Base-by-base conservation (phyloP, 2,113 vertebrate species). In the Dipodomys spectabilis region DNA sequence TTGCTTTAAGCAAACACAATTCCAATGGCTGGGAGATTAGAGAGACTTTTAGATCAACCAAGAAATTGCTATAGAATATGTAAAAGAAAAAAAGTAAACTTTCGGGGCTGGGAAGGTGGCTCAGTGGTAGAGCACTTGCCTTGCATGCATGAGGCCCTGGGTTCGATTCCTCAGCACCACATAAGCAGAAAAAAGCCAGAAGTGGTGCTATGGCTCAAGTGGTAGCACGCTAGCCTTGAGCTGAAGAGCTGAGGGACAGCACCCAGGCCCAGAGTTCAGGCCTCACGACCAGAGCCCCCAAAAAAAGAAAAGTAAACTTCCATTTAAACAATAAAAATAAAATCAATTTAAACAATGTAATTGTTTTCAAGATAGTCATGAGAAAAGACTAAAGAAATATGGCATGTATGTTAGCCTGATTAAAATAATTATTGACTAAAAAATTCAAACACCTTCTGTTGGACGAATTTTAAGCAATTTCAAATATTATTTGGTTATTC, bases 311-410 rank as follows among this genome's bases (percentile, higher is more conserved):
- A 73, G 19, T 62, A 62, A 62, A 18, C 60, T 62, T 16, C 22
- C 60, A 62, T 22, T 62, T 62, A 25, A 93, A 95, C 44, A 84
- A 16, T 2, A 93, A n/a, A 32, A 69, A 4, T 62, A 30, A 91
- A 95, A 94, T 93, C 68, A 28, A 0, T 87, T 93, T 96, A 44
- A 92, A 39, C n/a, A 95, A 87, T 85, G n/a, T 71, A 79, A 88
- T 88, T 92, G 12, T 60, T 92, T 85, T 79, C 35, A 88, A 72
- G 23, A n/a, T 82, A 77, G 18, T 44, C 35, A 67, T 65, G 35
- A 68, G 23, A 83, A 90, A 53, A 75, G 28, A 18, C 28, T 73
- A 79, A 67, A 93, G 53, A 57, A 49, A 49, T 62, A 28, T 44
- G 62, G 39, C 82, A 78, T 19, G 65, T 4, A 27, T 35, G 39